Percentiles rank a stretch among this genome's conserved stretches.
phyloP scores from a whole-genome alignment of 2,888 invertebrate species.

The Epirrhoe alternata region DNA sequence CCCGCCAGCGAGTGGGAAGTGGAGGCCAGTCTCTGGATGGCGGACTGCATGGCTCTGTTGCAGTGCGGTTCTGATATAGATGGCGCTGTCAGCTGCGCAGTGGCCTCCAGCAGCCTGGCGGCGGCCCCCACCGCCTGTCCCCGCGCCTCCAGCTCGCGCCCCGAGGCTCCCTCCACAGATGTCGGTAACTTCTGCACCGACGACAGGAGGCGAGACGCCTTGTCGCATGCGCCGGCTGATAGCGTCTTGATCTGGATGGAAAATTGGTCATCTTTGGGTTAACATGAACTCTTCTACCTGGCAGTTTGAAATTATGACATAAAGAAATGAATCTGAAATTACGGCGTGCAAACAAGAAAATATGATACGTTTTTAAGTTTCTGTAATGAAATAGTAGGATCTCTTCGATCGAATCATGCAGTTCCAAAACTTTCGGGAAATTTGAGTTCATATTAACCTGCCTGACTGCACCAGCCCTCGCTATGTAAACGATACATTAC shows the following conservation, averaged over 20 bases:
- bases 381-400: too few species aligned
- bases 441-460: too few species aligned
- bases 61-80: conserved; percentile 51
- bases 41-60: conserved; percentile 48
- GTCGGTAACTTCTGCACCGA: conserved; percentile 52
- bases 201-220: conserved; percentile 50
- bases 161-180: conserved; percentile 44
- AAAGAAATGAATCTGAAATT: too few species aligned
- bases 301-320: too few species aligned
- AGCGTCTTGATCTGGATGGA: conserved; percentile 52
- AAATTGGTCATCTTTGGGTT: too few species aligned
- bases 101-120: conserved; percentile 52
- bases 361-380: too few species aligned
- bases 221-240: conserved; percentile 50
- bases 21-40: conserved; percentile 46
- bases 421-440: too few species aligned
- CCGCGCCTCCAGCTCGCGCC: conserved; percentile 42
- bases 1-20: conserved; percentile 41
- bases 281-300: too few species aligned
- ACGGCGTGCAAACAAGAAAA: too few species aligned
- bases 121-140: conserved; percentile 51
- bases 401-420: too few species aligned
- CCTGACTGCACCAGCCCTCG: too few species aligned
- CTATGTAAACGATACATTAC: too few species aligned
- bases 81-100: conserved; percentile 55